Percentiles rank a stretch among this genome's conserved stretches.
These are phyloP conservation scores for Andrena bucephala DNA, from an alignment of 2,888 invertebrate genomes.

Conservation along the genomic window DNA sequence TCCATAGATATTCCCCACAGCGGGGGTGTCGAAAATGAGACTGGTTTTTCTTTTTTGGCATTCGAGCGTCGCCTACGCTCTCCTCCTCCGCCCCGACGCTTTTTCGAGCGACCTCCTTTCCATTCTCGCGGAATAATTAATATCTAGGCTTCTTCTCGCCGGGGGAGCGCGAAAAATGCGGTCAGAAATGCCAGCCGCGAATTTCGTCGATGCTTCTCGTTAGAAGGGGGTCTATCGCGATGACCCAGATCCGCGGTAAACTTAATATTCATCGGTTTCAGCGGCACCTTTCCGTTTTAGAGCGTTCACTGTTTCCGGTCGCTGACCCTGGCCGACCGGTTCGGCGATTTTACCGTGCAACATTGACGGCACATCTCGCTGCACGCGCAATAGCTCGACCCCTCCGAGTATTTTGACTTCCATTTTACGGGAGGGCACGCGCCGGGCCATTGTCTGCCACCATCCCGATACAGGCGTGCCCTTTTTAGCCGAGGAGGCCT, in stretches of 20 bases:
- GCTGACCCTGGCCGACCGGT: neutral
- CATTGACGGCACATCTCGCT: neutral
- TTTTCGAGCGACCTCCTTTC: conserved; percentile 24
- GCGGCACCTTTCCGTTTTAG: neutral
- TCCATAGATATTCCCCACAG: neutral
- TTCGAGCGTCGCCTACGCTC: neutral
- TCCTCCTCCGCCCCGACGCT: neutral
- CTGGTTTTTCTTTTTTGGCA: neutral
- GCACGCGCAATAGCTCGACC: conserved; percentile 23
- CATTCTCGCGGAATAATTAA: conserved; percentile 26
- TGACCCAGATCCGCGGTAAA: conserved; percentile 29
- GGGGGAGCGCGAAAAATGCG: conserved; percentile 27
- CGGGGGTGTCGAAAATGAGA: neutral
- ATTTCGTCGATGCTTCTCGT: conserved; percentile 35
- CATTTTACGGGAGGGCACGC: conserved; percentile 18
- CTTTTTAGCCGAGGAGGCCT: conserved; percentile 34
- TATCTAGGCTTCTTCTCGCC: conserved; percentile 12
- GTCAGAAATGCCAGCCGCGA: conserved; percentile 12
- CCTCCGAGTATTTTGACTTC: conserved; percentile 7
- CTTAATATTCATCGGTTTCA: conserved; percentile 10
- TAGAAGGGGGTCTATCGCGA: conserved; percentile 15
- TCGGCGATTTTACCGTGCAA: neutral
- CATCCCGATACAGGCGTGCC: conserved; percentile 14
- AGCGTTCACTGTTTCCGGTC: neutral
- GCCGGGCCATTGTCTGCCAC: conserved; percentile 19